Base-by-base conservation (phyloP, 2,888 invertebrate species). In the Panzeria rudis region DNA sequence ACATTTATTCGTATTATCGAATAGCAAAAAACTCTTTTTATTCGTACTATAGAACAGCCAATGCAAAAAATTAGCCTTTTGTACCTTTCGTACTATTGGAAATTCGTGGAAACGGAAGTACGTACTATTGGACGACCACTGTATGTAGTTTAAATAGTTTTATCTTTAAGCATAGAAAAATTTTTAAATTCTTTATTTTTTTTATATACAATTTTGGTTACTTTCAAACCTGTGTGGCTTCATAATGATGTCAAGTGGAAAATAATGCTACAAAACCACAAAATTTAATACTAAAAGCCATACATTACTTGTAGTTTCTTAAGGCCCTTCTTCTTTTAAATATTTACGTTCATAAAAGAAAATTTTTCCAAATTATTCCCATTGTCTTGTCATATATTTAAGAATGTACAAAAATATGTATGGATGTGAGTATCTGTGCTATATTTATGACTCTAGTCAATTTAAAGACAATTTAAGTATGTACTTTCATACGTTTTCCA, bases 181-280 rank as follows among this genome's bases (percentile, higher is more conserved):
- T 4, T 9, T 50, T 72, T 11, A 61, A 47, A 3, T 15, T 47
- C 20, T 41, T 50, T 50, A 50, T 35, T 32, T 17, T n/a, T 35
- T 7, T 1, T 23, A 17, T 47, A n/a, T 29, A 35, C 29, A 17
- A 13, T 56, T 72, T 73, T 35, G 29, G 50, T 75, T 61, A 69
- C 52, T 71, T 66, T 72, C 17, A 59, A 66, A 59, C 62, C 59
- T 86, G 68, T 87, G 82, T 86, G 89, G 89, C 89, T 89, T 89
- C 88, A 41, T 54, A 76, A 80, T 88, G 87, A 89, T 88, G 89
- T 89, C 89, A 89, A 88, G 89, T 89, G 89, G 88, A 89, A 89
- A 89, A 89, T 88, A 84, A 80, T 84, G 80, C 76, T 25, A 61
- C 76, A 71, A 80, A 84, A 84, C 84, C 84, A 76, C 84, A 84